Evolutionary conservation across 2,888 invertebrate species (phyloP).

Genomic region (Rhimphoctona megacephalus): DNA sequence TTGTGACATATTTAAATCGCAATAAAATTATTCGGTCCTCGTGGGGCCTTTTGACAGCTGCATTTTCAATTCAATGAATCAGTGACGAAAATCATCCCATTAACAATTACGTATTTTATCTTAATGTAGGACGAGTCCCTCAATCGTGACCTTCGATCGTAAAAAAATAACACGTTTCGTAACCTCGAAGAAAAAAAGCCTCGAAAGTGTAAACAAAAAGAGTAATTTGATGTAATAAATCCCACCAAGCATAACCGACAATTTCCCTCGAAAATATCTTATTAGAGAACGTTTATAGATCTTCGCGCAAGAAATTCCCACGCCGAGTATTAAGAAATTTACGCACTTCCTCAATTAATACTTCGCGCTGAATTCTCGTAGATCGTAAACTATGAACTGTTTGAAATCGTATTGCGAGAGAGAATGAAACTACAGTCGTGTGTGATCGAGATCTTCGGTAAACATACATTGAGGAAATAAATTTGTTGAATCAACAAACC

Average conservation of each 20-base stretch:
- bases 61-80: neutral
- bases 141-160: neutral
- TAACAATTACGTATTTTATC: neutral
- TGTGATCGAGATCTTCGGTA: neutral
- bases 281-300: conserved; percentile 17
- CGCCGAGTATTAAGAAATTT: conserved; percentile 7
- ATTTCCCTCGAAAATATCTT: neutral
- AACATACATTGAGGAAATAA: neutral
- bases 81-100: neutral
- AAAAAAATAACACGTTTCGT: neutral
- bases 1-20: neutral
- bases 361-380: neutral
- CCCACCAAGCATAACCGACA: neutral
- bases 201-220: neutral
- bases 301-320: conserved; percentile 4
- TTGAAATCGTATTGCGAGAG: neutral
- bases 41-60: neutral
- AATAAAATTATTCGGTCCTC: neutral
- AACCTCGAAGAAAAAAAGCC: neutral
- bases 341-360: conserved; percentile 20
- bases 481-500: too few species aligned
- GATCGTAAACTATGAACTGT: neutral
- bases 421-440: neutral
- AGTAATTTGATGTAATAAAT: neutral
- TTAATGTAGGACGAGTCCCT: neutral